Base-by-base conservation (phyloP, 2,888 invertebrate species). In the Eristalis intricaria region DNA sequence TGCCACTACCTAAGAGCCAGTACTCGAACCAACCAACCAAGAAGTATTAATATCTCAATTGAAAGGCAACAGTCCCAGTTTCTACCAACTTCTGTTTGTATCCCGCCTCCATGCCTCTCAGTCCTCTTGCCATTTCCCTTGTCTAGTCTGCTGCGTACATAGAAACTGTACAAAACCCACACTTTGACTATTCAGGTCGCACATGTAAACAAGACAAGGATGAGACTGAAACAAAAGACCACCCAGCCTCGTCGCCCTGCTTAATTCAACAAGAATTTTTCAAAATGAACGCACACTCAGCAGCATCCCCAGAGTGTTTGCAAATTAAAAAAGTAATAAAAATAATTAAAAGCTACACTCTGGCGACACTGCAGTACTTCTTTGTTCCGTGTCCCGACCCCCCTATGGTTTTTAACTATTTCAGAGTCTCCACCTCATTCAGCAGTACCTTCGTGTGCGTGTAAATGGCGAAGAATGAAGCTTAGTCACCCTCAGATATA, bases 261-360 rank as follows among this genome's bases (percentile, higher is more conserved):
- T 63, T 81, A 38, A 43, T 74, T 63, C 50, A 81, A 68, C 43
- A 68, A 81, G 56, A 74, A 61, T 50, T 50, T 23, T 60, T 32
- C 29, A 43, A 79, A 79, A 73, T 60, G 38, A 65, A 80, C 43
- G 61, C 56, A 60, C 29, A 61, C 35, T 38, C 74, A 71, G 40
- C 66, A 68, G 58, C 65, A 23, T 58, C 61, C 40, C 35, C 29
- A 23, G 22, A 60, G 75, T 22, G 61, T 58, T 50, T 35, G 40
- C 69, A 70, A 76, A 82, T 82, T 82, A 75, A 82, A 82, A 76
- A 76, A 82, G 81, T 81, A 76, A 76, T 82, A 70, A 82, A 82
- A 82, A 82, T 82, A 82, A 82, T 82, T 82, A 76, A 81, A 81
- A 81, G 81, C 69, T 63, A 70, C 66, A 76, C 82, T 71, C 63